phyloP scores from a whole-genome alignment of 2,888 invertebrate species.

The Cryptosula pallasiana region DNA sequence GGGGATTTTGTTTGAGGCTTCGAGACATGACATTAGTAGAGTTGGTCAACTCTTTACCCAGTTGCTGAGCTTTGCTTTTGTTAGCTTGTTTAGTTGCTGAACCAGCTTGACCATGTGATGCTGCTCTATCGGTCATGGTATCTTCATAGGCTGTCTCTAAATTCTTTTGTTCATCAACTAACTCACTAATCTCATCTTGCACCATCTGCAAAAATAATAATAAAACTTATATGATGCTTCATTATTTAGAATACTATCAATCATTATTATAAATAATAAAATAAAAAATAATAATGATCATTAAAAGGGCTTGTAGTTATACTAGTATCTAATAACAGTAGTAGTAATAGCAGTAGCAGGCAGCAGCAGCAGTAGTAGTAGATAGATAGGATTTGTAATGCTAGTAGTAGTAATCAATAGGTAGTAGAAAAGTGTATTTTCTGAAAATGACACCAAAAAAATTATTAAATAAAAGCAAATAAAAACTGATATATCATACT shows the following conservation, averaged over 20 bases:
- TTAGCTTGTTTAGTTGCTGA: slow-evolving; percentile 4
- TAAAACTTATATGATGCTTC: too few relatives aligned
- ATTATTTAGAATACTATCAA: too few relatives aligned
- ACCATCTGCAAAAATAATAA: slow-evolving; percentile 42
- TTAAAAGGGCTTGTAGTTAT: too few relatives aligned
- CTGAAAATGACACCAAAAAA: too few relatives aligned
- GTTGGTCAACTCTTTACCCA: slow-evolving; percentile 43
- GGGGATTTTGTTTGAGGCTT: slow-evolving; percentile 46
- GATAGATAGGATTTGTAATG: too few relatives aligned
- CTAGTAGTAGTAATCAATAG: too few relatives aligned
- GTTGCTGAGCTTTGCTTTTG: slow-evolving; percentile 24
- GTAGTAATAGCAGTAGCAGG: too few relatives aligned
- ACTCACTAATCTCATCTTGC: slow-evolving; percentile 39
- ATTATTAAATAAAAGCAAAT: neutral
- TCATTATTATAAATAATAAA: too few relatives aligned
- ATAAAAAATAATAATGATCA: too few relatives aligned
- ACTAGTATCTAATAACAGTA: too few relatives aligned
- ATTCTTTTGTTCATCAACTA: slow-evolving; percentile 42
- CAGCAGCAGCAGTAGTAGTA: too few relatives aligned
- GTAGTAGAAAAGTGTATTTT: too few relatives aligned
- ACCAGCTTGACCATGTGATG: slow-evolving; percentile 8
- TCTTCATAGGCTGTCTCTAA: slow-evolving; percentile 44
- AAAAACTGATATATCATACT: slow-evolving; percentile 27
- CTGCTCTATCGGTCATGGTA: slow-evolving; percentile 32
- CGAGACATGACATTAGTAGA: slow-evolving; percentile 47